phyloP scores from a whole-genome alignment of 2,797 vertebrate species.

The Ctenopoma multispine region DNA sequence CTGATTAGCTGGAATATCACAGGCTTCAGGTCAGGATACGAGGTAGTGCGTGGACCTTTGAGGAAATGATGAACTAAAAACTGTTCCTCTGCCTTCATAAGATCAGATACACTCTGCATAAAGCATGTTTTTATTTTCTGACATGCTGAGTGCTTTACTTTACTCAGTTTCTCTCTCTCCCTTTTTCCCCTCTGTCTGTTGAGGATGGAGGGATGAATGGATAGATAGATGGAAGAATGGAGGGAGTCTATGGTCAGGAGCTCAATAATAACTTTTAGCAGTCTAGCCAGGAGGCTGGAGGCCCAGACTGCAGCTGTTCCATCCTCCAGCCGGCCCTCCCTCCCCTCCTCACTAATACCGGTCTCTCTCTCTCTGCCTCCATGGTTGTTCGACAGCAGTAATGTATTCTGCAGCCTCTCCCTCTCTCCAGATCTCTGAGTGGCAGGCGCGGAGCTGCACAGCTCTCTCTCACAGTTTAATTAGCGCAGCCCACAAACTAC shows the following conservation, averaged over 20 bases:
- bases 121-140: too few relatives aligned
- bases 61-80: neutral
- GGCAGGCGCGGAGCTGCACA: slow-evolving; percentile 56
- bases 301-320: slow-evolving; percentile 88
- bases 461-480: slow-evolving; percentile 55
- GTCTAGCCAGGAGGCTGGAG: slow-evolving; percentile 88
- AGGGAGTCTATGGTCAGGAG: slow-evolving; percentile 78
- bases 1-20: neutral
- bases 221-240: slow-evolving; percentile 53
- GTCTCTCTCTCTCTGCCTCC: slow-evolving; percentile 37
- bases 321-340: slow-evolving; percentile 74
- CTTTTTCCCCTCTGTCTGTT: neutral
- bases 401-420: slow-evolving; percentile 69
- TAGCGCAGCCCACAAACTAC: slow-evolving; percentile 45
- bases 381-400: slow-evolving; percentile 70
- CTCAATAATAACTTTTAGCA: slow-evolving; percentile 88
- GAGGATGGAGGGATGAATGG: slow-evolving; percentile 42
- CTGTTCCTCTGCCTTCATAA: neutral
- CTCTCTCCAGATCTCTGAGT: slow-evolving; percentile 58
- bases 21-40: neutral
- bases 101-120: neutral
- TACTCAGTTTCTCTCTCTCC: neutral
- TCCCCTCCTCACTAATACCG: slow-evolving; percentile 28
- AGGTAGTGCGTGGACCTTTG: neutral
- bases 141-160: too few relatives aligned